Percentiles rank a stretch among this genome's conserved stretches.
Conservation (phyloP, 2,797 vertebrate genomes). For the Microctenopoma lineatum region DNA sequence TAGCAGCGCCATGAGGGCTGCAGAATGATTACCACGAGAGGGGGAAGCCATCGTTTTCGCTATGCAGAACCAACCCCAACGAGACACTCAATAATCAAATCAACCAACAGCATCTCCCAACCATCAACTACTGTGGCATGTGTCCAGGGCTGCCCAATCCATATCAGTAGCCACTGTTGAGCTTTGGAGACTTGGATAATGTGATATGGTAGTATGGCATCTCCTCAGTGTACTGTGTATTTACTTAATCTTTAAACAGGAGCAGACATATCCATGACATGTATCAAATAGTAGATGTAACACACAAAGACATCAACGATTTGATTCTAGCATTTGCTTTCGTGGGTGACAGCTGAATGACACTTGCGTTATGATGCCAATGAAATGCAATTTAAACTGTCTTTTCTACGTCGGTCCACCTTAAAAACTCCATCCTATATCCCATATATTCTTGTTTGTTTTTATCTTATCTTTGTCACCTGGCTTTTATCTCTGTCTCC, state of each 20-base stretch:
- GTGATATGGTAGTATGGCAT: slow-evolving; percentile 33
- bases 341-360: slow-evolving; percentile 56
- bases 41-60: slow-evolving; percentile 47
- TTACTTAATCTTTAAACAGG: slow-evolving; percentile 50
- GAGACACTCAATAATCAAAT: slow-evolving; percentile 79
- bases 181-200: slow-evolving; percentile 48
- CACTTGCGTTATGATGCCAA: slow-evolving; percentile 41
- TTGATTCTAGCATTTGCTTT: slow-evolving; percentile 34
- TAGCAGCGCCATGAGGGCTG: slow-evolving; percentile 81
- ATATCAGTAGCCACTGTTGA: slow-evolving; percentile 44
- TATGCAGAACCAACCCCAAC: slow-evolving; percentile 48
- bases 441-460: slow-evolving; percentile 40
- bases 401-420: slow-evolving; percentile 21
- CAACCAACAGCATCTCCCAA: slow-evolving; percentile 79
- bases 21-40: slow-evolving; percentile 71
- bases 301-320: slow-evolving; percentile 37
- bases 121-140: slow-evolving; percentile 82
- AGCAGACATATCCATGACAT: slow-evolving; percentile 40
- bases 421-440: slow-evolving; percentile 30
- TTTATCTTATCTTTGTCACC: slow-evolving; percentile 42
- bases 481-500: slow-evolving; percentile 51
- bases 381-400: slow-evolving; percentile 44
- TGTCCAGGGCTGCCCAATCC: slow-evolving; percentile 63
- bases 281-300: slow-evolving; percentile 28
- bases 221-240: slow-evolving; percentile 21